Conservation (phyloP, 2,888 invertebrate species). For the Criorhina ranunculi region DNA sequence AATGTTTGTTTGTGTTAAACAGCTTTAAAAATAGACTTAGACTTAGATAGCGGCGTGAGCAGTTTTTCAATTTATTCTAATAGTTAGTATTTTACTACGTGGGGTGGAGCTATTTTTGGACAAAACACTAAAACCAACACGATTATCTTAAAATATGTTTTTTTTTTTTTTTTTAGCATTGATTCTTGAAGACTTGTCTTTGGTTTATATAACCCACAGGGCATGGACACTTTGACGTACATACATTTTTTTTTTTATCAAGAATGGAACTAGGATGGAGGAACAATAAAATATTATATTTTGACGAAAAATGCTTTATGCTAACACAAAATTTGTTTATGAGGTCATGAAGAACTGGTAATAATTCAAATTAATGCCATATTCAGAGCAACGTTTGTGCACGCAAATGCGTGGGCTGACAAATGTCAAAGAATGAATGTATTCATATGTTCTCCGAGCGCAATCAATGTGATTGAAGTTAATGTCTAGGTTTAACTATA, state of each 20-base stretch:
- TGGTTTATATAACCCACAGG: slow-evolving; percentile 32
- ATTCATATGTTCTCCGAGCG: background rate
- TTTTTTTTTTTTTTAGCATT: background rate
- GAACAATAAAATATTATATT: background rate
- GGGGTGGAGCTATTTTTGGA: slow-evolving; percentile 58
- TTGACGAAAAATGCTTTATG: too few relatives aligned
- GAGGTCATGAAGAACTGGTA: slow-evolving; percentile 13
- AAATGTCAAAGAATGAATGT: slow-evolving; percentile 4
- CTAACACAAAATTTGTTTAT: slow-evolving; percentile 34
- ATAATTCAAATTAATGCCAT: slow-evolving; percentile 2
- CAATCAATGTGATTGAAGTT: too few relatives aligned
- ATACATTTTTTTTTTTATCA: background rate
- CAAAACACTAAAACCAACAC: background rate
- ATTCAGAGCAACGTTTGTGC: background rate
- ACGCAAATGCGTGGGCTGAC: slow-evolving; percentile 26
- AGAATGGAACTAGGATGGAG: background rate
- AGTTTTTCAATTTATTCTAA: slow-evolving; percentile 54
- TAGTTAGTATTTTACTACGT: slow-evolving; percentile 53
- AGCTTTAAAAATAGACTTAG: slow-evolving; percentile 62
- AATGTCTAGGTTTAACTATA: too few relatives aligned
- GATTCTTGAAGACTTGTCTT: background rate
- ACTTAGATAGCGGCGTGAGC: slow-evolving; percentile 48
- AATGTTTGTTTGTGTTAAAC: slow-evolving; percentile 65
- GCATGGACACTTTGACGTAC: slow-evolving; percentile 26
- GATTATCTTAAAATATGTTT: too few relatives aligned